phyloP scores from a whole-genome alignment of 2,888 invertebrate species.

The Phengaris arion region DNA sequence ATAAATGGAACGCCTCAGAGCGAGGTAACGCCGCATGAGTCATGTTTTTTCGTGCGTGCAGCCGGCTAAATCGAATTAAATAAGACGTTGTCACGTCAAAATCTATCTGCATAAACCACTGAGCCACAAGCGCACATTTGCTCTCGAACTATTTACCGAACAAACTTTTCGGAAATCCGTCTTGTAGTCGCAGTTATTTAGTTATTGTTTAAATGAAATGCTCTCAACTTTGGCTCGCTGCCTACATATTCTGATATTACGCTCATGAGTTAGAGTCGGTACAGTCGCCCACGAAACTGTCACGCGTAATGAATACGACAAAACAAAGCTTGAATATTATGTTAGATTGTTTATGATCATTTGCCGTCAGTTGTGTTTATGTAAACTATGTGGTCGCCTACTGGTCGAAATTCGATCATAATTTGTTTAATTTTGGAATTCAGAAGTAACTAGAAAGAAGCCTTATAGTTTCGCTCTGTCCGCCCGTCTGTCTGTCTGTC shows the following conservation, averaged over 20 bases:
- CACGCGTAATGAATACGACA: slow-evolving; percentile 17
- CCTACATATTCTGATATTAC: slow-evolving; percentile 47
- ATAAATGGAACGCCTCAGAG: no score
- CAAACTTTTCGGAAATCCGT: slow-evolving; percentile 22
- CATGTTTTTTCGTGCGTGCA: no score
- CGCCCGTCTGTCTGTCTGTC: no score
- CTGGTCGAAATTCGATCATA: no score
- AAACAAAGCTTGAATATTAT: not conserved
- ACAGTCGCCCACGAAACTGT: slow-evolving; percentile 36
- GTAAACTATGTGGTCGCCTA: not conserved
- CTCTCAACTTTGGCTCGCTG: slow-evolving; percentile 47
- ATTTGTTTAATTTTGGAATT: no score
- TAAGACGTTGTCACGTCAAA: no score
- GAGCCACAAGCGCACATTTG: not conserved
- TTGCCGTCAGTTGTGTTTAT: not conserved
- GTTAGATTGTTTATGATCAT: not conserved
- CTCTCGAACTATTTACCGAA: slow-evolving; percentile 8
- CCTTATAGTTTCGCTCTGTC: no score
- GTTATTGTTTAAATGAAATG: slow-evolving; percentile 44
- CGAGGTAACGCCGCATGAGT: no score
- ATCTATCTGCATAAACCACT: not conserved
- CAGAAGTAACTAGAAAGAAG: no score
- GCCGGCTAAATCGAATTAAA: no score
- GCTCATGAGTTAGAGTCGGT: slow-evolving; percentile 37
- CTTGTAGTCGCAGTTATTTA: slow-evolving; percentile 34